These are phyloP conservation scores for Coenonympha glycerion DNA, from an alignment of 2,888 invertebrate species.

Conservation along the genomic window DNA sequence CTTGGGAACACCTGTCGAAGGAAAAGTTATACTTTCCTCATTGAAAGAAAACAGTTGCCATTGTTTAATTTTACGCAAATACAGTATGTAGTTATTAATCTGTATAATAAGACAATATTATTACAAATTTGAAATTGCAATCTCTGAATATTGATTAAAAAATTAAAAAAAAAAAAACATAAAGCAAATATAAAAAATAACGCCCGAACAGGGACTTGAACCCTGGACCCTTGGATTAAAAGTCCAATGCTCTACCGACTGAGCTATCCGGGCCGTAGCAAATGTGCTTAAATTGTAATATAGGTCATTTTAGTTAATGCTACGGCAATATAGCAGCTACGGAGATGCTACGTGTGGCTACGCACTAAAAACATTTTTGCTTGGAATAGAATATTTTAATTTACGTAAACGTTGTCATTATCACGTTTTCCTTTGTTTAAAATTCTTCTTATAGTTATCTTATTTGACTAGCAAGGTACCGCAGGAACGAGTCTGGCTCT, in stretches of 20 bases:
- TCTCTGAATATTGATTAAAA: not conserved
- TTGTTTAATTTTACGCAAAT: constrained; percentile 6
- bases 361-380: too few relatives aligned
- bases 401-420: too few relatives aligned
- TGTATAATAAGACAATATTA: not conserved
- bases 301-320: not conserved
- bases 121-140: too few relatives aligned
- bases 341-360: too few relatives aligned
- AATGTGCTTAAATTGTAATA: constrained; percentile 24
- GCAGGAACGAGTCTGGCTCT: constrained; percentile 26
- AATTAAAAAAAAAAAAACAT: not conserved
- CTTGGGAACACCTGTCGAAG: constrained; percentile 17
- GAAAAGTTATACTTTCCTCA: constrained; percentile 27
- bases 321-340: too few relatives aligned
- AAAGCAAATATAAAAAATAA: constrained; percentile 3
- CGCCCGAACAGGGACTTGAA: constrained; percentile 86
- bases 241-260: constrained; percentile 77
- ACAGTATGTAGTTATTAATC: too few relatives aligned
- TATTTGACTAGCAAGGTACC: too few relatives aligned
- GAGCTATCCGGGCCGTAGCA: constrained; percentile 69
- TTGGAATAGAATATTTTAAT: too few relatives aligned
- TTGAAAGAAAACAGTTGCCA: constrained; percentile 16
- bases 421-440: too few relatives aligned
- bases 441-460: too few relatives aligned
- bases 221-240: constrained; percentile 87